phyloP scores from a whole-genome alignment of 1,140 invertebrate species.

The Drosophila orosa region DNA sequence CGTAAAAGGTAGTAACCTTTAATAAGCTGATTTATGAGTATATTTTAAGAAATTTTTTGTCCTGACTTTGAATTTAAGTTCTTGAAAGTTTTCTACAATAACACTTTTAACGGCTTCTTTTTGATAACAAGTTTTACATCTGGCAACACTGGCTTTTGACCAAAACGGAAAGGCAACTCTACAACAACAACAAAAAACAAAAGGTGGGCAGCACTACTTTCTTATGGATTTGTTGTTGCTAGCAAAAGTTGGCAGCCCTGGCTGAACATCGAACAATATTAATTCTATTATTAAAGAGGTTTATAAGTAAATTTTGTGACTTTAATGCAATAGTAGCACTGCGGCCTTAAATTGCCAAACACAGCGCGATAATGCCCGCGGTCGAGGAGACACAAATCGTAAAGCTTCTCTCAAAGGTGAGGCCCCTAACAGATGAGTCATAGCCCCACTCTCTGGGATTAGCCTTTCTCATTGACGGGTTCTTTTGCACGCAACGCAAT shows the following conservation, averaged over 20 bases:
- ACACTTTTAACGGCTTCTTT: neutral
- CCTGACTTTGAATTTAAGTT: no score
- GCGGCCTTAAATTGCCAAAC: neutral
- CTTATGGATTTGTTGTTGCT: no score
- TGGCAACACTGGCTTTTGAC: constrained; percentile 2
- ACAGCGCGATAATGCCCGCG: constrained; percentile 57
- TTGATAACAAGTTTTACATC: constrained; percentile 2
- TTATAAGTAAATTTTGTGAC: neutral
- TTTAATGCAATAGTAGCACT: constrained; percentile 4
- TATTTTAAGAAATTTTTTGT: no score
- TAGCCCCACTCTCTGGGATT: constrained; percentile 30
- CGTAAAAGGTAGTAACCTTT: no score
- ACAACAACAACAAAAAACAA: neutral
- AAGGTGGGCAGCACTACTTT: no score
- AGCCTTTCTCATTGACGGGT: constrained; percentile 5
- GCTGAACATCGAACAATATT: no score
- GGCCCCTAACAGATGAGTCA: constrained; percentile 54
- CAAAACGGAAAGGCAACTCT: neutral
- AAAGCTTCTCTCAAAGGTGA: constrained; percentile 76
- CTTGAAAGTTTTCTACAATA: neutral
- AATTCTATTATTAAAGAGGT: no score
- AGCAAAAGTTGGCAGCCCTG: no score
- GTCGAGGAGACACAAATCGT: constrained; percentile 73
- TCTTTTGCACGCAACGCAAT: constrained; percentile 51
- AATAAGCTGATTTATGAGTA: no score